Conservation (phyloP, 2,888 invertebrate genomes). For the Papilio demoleus region DNA sequence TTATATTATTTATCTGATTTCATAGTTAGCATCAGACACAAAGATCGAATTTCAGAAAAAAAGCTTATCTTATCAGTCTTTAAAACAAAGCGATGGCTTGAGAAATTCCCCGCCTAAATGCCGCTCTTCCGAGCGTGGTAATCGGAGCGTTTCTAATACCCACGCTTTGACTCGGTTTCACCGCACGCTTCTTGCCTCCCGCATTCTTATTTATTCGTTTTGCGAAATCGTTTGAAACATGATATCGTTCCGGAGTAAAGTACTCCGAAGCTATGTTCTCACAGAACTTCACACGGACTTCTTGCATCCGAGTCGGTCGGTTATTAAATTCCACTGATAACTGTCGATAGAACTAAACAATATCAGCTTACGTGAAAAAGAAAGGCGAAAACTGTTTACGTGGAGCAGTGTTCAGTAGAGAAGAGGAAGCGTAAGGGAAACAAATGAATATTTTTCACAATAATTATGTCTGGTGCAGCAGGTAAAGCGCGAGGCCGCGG, state of each 20-base stretch:
- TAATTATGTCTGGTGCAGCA: slow-evolving; percentile 74
- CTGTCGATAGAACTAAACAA: slow-evolving; percentile 56
- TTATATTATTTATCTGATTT: background rate
- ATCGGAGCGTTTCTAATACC: slow-evolving; percentile 83
- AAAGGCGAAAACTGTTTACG: slow-evolving; percentile 41
- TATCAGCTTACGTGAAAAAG: slow-evolving; percentile 63
- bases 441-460: slow-evolving; percentile 81
- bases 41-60: background rate
- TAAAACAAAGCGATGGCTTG: slow-evolving; percentile 25
- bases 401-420: slow-evolving; percentile 63
- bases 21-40: background rate
- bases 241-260: slow-evolving; percentile 78
- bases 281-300: slow-evolving; percentile 78
- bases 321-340: slow-evolving; percentile 76
- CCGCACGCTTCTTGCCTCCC: slow-evolving; percentile 81
- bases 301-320: slow-evolving; percentile 64
- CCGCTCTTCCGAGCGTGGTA: slow-evolving; percentile 71
- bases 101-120: slow-evolving; percentile 48
- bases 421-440: slow-evolving; percentile 62
- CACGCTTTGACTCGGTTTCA: slow-evolving; percentile 82
- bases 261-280: slow-evolving; percentile 71
- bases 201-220: slow-evolving; percentile 80
- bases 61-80: slow-evolving; percentile 1
- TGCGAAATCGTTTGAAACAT: slow-evolving; percentile 83
- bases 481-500: slow-evolving; percentile 71